A percentile compares a stretch with the other conserved stretches of the same genome.
Conservation (phyloP, 2,797 vertebrate genomes). For the Tachyglossus aculeatus region DNA sequence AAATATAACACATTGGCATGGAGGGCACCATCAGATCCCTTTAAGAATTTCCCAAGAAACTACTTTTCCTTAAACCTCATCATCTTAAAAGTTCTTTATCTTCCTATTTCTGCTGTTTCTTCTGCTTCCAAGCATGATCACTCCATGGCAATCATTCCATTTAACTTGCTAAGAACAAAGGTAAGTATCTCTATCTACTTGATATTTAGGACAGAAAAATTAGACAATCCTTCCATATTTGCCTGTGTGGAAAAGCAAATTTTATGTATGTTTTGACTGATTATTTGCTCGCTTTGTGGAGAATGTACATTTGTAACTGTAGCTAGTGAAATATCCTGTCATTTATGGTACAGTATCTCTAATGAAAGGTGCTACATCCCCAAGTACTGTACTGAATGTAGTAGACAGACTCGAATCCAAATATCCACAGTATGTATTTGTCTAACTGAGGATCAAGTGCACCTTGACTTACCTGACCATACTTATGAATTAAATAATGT, state of each 20-base stretch:
- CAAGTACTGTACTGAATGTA: fast-evolving
- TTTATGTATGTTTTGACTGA: fast-evolving
- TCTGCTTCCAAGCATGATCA: no score
- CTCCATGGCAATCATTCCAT: no score
- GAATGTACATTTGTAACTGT: not conserved
- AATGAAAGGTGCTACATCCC: not conserved
- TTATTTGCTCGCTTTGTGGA: not conserved
- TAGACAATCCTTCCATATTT: no score
- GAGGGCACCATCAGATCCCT: no score
- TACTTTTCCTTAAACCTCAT: no score
- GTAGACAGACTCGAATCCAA: not conserved
- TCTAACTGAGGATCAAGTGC: not conserved
- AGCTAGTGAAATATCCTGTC: not conserved
- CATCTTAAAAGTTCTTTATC: no score
- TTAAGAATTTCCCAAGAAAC: no score
- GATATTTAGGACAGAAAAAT: fast-evolving
- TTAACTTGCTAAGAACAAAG: no score
- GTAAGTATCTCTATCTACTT: not conserved
- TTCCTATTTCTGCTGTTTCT: no score
- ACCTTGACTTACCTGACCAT: not conserved
- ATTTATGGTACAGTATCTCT: fast-evolving
- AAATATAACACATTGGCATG: no score
- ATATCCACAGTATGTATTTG: not conserved
- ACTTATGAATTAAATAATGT: not conserved
- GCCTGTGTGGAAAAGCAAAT: fast-evolving